Base-by-base conservation (phyloP, 2,113 vertebrate genomes). In the Mirounga angustirostris region DNA sequence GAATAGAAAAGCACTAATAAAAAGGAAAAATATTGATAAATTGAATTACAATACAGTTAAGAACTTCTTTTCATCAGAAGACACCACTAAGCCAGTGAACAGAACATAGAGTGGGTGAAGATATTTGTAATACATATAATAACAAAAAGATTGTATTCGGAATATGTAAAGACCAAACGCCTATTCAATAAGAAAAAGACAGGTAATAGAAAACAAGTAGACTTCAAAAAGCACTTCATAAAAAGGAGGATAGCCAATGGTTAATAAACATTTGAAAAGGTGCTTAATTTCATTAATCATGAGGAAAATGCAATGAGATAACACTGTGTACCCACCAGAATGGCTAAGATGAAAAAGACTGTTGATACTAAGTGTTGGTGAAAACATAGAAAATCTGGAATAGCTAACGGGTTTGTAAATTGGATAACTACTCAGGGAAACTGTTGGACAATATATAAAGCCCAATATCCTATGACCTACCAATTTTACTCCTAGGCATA, bases 21-120 rank as follows among this genome's bases (percentile, higher is more conserved):
- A 65, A 81, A 74, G 14, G 50, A 11, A 81, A 93, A 91, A 40
- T 54, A 81, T 28, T 85, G 43, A 67, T 46, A 78, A 73, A 73
- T 54, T 86, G 16, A 85, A 26, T 13, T 90, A 89, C 13, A 65
- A 88, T 88, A 74, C 63, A 71, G 65, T 54, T 67, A 67, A 84
- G 8, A 80, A 80, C 30, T 80, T 76, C 24, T 73, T 92, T 86
- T 93, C 50, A 89, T 54, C 65, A 89, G 74, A 83, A 89, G 26
- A 74, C 1, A 28, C 63, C 82, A n/a, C 14, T 78, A 40, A 78
- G 26, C 40, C 59, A 84, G n/a, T 54, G 15, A 84, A 92, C 22
- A 88, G 46, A 52, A 50, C 30, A 96, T 22, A 92, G 7, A 74
- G 9, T 76, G 6, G 2, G 46, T 93, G 9, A 88, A 87, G 21